Base-by-base conservation (phyloP, 2,888 invertebrate species). In the Euzophera pinguis region DNA sequence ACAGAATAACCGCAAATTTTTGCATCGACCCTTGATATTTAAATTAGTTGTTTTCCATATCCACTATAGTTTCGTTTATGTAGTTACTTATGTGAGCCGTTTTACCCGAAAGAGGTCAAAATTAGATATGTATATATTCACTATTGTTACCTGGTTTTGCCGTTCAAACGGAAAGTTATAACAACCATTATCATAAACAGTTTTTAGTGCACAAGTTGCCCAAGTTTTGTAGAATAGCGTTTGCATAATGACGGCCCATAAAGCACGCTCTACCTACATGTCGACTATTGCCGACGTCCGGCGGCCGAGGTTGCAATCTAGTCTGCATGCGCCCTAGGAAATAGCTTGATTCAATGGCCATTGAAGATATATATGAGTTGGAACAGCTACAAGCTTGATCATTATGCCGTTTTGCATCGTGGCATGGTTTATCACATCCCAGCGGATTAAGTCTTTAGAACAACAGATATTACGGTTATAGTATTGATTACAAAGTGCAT, bases 321-420 rank as follows among this genome's bases (percentile, higher is more conserved):
- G 64, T 66, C 61, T 61, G 65, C 64, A 65, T 69, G 67, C 57
- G 62, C 61, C 63, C 64, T 63, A 53, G 59, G 64, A 66, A 63
- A 63, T 62, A 56, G 57, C 60, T 61, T 52, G 62, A 59, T 45
- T 45, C 45, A 45, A 45, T 32, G 32, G 45, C 61, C 59, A 63
- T 59, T 57, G 42, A 50, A 62, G 59, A 63, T 69, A 63, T 67
- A 68, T 68, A 65, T 13, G 3, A 10, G 45, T 32, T 32, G 14
- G 14, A 27, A 29, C 32, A 27, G 3, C 29, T 43, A 12, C 29
- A 12, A 43, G 43, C 29, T 41, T 27, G 43, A 43, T 29, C 43
- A 43, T 43, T 43, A 29, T 13, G 29, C 13, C 43, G 29, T 29
- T 43, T 43, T 43, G 43, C 27, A 29, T 13, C 9, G 13, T 1